These are phyloP conservation scores for Cyprinodon variegatus DNA, from an alignment of 2,113 vertebrate species.

Conservation along the genomic window DNA sequence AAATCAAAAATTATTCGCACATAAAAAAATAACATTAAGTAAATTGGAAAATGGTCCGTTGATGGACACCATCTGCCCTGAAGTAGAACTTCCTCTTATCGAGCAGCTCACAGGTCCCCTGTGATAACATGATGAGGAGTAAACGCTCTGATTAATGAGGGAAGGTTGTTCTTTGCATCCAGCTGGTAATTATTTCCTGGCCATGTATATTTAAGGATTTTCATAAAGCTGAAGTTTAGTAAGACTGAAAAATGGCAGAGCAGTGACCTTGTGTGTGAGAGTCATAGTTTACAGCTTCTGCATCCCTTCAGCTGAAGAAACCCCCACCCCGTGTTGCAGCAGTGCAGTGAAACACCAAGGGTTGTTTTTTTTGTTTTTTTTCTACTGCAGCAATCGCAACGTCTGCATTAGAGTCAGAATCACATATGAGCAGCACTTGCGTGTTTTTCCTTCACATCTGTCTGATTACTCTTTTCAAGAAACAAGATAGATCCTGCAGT, in stretches of 20 bases:
- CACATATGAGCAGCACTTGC: not conserved
- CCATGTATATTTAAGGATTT: constrained; percentile 11
- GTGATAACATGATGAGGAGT: not conserved
- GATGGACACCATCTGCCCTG: not conserved
- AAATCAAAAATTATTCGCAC: not conserved
- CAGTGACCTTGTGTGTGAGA: constrained; percentile 44
- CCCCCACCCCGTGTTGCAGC: constrained; percentile 40
- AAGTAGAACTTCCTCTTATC: not conserved
- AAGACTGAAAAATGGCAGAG: constrained; percentile 3
- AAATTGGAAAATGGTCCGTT: not conserved
- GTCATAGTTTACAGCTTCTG: constrained; percentile 42
- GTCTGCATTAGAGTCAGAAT: constrained; percentile 36
- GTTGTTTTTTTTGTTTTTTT: not conserved
- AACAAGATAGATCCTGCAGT: constrained; percentile 2
- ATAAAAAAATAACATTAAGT: not conserved
- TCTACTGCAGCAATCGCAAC: constrained; percentile 56
- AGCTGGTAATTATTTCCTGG: constrained; percentile 18
- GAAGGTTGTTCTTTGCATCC: not conserved
- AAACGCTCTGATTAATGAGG: constrained; percentile 29
- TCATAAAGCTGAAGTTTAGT: not conserved
- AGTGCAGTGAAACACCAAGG: constrained; percentile 56
- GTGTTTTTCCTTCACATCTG: not conserved
- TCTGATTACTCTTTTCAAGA: not conserved
- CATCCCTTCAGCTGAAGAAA: constrained; percentile 46
- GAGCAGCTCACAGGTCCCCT: not conserved